Conservation (phyloP, 2,797 vertebrate species). For the Eulemur coronatus region DNA sequence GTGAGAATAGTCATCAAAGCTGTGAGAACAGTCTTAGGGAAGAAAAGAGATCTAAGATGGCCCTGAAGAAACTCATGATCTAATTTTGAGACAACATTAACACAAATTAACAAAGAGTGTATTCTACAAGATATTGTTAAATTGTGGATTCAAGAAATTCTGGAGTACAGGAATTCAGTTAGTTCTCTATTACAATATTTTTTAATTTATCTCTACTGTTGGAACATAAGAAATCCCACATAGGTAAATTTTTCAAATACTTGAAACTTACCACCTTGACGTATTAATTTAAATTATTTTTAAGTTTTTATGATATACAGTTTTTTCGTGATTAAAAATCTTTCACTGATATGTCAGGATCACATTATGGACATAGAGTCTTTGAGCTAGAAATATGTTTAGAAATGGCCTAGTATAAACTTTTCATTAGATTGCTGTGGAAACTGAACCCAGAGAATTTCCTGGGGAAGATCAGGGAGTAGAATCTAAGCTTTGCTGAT, state of each 20-base stretch:
- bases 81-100: neutral
- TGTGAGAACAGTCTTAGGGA: neutral
- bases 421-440: neutral
- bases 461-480: neutral
- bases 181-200: neutral
- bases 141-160: neutral
- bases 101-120: neutral
- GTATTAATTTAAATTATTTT: conserved; percentile 14
- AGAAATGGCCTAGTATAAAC: neutral
- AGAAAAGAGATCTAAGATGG: neutral
- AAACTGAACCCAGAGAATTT: neutral
- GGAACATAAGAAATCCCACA: neutral
- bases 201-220: neutral
- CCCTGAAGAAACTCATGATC: neutral
- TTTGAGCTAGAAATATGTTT: neutral
- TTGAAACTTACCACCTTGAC: neutral
- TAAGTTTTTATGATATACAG: neutral
- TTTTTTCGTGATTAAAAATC: neutral
- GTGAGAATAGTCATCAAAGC: neutral
- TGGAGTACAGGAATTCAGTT: neutral
- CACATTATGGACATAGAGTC: neutral
- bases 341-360: neutral
- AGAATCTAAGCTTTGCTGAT: neutral
- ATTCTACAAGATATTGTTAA: neutral
- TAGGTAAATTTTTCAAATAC: neutral